These are phyloP conservation scores for Drosophila sordidula DNA, from an alignment of 2,888 invertebrate genomes.

Conservation along the genomic window DNA sequence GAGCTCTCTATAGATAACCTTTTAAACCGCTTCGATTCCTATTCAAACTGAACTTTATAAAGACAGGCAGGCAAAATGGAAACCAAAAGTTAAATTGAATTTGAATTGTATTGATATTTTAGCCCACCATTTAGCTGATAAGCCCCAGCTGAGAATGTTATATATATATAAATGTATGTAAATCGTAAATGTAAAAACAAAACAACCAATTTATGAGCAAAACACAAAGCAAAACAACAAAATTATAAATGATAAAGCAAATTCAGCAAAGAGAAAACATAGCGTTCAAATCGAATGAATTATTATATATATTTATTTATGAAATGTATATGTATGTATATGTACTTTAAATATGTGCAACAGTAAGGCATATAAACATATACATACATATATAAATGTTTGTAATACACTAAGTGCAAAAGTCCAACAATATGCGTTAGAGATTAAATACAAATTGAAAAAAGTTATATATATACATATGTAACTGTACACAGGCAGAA, in stretches of 20 bases:
- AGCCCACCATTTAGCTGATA: slow-evolving; percentile 72
- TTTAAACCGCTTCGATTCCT: slow-evolving; percentile 28
- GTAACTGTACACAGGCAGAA: slow-evolving; percentile 7
- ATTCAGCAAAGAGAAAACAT: slow-evolving; percentile 16
- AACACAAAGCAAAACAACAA: slow-evolving; percentile 3
- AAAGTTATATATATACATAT: slow-evolving; percentile 7
- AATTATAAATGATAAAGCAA: slow-evolving; percentile 10
- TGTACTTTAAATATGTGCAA: slow-evolving; percentile 15
- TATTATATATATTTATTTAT: slow-evolving; percentile 3
- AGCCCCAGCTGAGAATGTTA: slow-evolving; percentile 47
- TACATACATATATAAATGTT: slow-evolving; percentile 28
- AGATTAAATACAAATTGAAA: slow-evolving; percentile 17
- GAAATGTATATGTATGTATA: neutral
- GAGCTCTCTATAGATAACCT: neutral
- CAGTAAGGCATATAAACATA: slow-evolving; percentile 7
- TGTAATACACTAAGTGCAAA: slow-evolving; percentile 54
- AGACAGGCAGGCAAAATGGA: neutral
- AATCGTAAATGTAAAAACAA: slow-evolving; percentile 2
- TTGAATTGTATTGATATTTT: slow-evolving; percentile 56
- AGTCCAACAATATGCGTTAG: slow-evolving; percentile 61
- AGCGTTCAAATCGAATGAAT: slow-evolving; percentile 29
- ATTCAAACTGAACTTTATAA: slow-evolving; percentile 7
- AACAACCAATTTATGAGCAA: slow-evolving; percentile 4
- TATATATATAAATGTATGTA: slow-evolving; percentile 10
- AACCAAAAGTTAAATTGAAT: neutral